Conservation (phyloP, 2,113 vertebrate genomes). For the Chaenocephalus aceratus region DNA sequence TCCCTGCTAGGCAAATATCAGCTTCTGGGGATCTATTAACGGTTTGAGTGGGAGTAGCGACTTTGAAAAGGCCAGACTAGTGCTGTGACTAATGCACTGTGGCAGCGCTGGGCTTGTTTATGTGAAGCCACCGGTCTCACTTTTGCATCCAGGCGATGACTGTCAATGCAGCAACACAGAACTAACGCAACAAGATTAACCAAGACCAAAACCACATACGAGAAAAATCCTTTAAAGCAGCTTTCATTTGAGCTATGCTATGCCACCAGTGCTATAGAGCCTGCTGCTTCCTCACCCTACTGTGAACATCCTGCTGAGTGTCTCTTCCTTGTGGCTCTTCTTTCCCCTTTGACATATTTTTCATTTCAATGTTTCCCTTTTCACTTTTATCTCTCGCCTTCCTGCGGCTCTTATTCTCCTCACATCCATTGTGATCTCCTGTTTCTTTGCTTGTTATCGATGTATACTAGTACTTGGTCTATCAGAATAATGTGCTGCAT, state of each 20-base stretch:
- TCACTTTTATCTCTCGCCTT: background rate
- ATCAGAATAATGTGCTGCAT: background rate
- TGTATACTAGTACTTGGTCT: background rate
- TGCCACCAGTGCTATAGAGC: slow-evolving; percentile 25
- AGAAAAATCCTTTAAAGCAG: slow-evolving; percentile 2
- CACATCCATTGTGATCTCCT: background rate
- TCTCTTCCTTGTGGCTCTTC: background rate
- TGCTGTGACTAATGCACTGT: slow-evolving; percentile 72
- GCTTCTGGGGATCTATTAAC: slow-evolving; percentile 69
- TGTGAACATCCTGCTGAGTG: slow-evolving; percentile 32
- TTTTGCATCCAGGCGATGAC: slow-evolving; percentile 57
- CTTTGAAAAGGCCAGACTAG: slow-evolving; percentile 76
- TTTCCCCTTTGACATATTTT: slow-evolving; percentile 8
- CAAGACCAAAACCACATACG: background rate
- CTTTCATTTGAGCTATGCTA: background rate
- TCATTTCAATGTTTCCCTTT: background rate
- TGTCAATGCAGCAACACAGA: slow-evolving; percentile 23
- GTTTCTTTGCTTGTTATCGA: background rate
- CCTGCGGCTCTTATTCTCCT: background rate
- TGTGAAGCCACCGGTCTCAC: slow-evolving; percentile 59
- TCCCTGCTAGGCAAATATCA: slow-evolving; percentile 62
- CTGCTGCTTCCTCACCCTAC: slow-evolving; percentile 18
- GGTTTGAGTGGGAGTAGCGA: slow-evolving; percentile 66
- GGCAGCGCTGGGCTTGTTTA: slow-evolving; percentile 72
- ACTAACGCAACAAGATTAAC: slow-evolving; percentile 39